Percentiles rank a stretch among this genome's conserved stretches.
phyloP scores from a whole-genome alignment of 2,888 invertebrate species.

The Sepioteuthis lessoniana region DNA sequence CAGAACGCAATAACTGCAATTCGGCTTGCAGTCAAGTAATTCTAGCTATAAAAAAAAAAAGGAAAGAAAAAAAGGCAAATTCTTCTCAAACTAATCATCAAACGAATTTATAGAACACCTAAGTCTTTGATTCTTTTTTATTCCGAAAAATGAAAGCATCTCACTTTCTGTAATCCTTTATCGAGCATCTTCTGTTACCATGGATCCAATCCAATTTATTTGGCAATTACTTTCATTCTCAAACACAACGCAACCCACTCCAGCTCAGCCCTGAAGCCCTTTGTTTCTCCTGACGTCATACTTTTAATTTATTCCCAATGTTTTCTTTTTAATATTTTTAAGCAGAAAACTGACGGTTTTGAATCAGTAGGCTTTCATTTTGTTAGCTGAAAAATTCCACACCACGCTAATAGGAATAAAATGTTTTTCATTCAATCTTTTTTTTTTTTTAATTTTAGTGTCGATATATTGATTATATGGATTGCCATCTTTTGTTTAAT shows the following conservation, averaged over 20 bases:
- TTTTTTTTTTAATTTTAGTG: not conserved
- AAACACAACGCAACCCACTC: not conserved
- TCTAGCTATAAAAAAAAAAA: too few relatives aligned
- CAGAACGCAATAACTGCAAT: too few relatives aligned
- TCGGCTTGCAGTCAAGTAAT: too few relatives aligned
- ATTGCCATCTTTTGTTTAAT: not conserved
- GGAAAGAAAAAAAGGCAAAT: too few relatives aligned
- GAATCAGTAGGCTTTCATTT: not conserved
- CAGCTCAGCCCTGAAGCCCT: not conserved
- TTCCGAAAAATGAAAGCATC: not conserved
- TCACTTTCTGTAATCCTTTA: not conserved
- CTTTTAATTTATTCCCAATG: not conserved
- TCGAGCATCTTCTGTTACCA: not conserved
- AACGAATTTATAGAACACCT: too few relatives aligned
- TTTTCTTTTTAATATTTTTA: not conserved
- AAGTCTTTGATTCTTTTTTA: too few relatives aligned
- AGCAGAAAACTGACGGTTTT: not conserved
- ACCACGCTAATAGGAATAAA: not conserved
- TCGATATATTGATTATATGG: not conserved
- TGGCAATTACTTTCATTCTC: not conserved
- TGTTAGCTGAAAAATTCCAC: not conserved
- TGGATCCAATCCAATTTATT: not conserved
- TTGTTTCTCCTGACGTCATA: not conserved
- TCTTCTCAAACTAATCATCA: too few relatives aligned
- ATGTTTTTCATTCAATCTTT: not conserved